A percentile compares a stretch with the other conserved stretches of the same genome.
These are phyloP conservation scores for Tokudaia muenninki DNA, from an alignment of 2,797 vertebrate genomes.

Conservation along the genomic window DNA sequence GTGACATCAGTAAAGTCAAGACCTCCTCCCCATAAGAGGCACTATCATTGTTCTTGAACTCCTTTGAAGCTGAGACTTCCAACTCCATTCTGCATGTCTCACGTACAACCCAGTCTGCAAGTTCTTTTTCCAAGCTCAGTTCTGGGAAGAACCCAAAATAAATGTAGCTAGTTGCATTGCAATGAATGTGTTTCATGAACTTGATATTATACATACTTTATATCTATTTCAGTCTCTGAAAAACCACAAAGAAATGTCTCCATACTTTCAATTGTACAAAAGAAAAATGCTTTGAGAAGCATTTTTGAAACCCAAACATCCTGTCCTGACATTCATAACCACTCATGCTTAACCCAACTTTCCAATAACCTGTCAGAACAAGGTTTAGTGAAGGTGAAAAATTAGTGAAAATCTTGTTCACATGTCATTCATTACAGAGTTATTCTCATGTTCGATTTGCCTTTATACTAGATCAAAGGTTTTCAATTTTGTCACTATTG, in stretches of 20 bases:
- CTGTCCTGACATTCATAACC: neutral
- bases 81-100: neutral
- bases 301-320: neutral
- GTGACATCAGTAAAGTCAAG: neutral
- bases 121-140: neutral
- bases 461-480: neutral
- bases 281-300: neutral
- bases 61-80: neutral
- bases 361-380: neutral
- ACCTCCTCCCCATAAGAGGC: neutral
- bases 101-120: neutral
- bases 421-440: neutral
- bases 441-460: neutral
- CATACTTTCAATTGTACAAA: neutral
- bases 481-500: neutral
- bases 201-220: neutral
- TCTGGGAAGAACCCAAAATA: neutral
- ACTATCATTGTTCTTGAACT: neutral
- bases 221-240: neutral
- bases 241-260: neutral
- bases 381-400: neutral
- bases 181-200: neutral
- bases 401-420: neutral
- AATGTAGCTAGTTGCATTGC: neutral
- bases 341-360: neutral